Conservation (phyloP, 2,797 vertebrate species). For the Hydrocynus forskahlii region DNA sequence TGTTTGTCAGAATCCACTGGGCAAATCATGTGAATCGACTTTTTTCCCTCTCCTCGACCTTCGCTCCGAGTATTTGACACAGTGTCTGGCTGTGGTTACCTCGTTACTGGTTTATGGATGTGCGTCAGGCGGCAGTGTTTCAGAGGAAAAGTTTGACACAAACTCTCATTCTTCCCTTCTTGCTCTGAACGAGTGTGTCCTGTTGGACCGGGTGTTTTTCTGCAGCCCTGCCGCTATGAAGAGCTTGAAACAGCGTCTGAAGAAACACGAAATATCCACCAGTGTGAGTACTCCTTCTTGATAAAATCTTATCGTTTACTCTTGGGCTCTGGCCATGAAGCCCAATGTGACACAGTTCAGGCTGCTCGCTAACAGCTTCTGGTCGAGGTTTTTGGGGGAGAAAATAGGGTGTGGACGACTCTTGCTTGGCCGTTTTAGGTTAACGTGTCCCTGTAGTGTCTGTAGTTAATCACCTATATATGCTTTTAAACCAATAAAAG, state of each 20-base stretch:
- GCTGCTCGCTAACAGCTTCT: conserved; percentile 13
- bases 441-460: neutral
- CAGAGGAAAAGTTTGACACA: conserved; percentile 46
- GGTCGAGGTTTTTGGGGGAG: conserved; percentile 13
- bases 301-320: conserved; percentile 17
- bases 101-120: conserved; percentile 31
- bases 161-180: neutral
- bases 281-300: conserved; percentile 17
- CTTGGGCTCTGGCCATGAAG: neutral
- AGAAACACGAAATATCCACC: conserved; percentile 51
- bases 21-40: conserved; percentile 52
- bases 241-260: conserved; percentile 59
- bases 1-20: conserved; percentile 2
- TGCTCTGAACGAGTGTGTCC: neutral
- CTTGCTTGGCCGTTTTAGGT: neutral
- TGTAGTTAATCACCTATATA: no score
- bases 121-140: conserved; percentile 39
- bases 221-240: conserved; percentile 49
- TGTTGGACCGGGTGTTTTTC: conserved; percentile 8
- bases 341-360: neutral
- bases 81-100: conserved; percentile 37
- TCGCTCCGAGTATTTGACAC: conserved; percentile 36
- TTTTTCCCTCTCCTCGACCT: conserved; percentile 29
- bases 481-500: no score
- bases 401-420: conserved; percentile 29